Percentiles rank a stretch among this genome's conserved stretches.
These are phyloP conservation scores for Poecilus cupreus DNA, from an alignment of 2,888 invertebrate species.

Conservation along the genomic window DNA sequence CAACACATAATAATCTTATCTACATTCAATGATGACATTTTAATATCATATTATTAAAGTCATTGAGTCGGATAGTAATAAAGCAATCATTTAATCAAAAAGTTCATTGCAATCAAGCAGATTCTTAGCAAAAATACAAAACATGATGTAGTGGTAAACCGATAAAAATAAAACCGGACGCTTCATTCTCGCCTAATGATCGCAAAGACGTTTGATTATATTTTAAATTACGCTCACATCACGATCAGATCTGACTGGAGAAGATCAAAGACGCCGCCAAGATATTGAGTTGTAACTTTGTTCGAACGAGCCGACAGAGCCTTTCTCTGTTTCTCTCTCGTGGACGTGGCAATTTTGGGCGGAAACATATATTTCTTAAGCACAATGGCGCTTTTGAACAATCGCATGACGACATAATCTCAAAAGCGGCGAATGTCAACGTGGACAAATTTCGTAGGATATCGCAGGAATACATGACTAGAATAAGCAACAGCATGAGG, in stretches of 20 bases:
- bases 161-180: slow-evolving; percentile 28
- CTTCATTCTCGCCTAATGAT: slow-evolving; percentile 38
- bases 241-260: slow-evolving; percentile 49
- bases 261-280: slow-evolving; percentile 55
- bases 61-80: background rate
- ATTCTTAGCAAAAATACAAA: background rate
- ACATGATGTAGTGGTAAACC: background rate
- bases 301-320: slow-evolving; percentile 48
- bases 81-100: slow-evolving; percentile 28
- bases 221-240: slow-evolving; percentile 57
- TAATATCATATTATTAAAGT: slow-evolving; percentile 19
- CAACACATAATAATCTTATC: slow-evolving; percentile 28
- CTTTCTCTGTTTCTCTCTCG: background rate
- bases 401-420: slow-evolving; percentile 31
- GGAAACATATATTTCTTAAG: slow-evolving; percentile 44
- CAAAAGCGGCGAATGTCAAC: slow-evolving; percentile 44
- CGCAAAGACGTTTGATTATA: slow-evolving; percentile 55
- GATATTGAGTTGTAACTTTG: slow-evolving; percentile 60
- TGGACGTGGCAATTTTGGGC: slow-evolving; percentile 42
- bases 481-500: slow-evolving; percentile 43
- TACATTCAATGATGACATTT: slow-evolving; percentile 13
- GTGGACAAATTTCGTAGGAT: slow-evolving; percentile 47
- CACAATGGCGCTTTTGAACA: slow-evolving; percentile 19
- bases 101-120: slow-evolving; percentile 22
- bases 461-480: slow-evolving; percentile 33